These are phyloP conservation scores for Tipula vernalis DNA, from an alignment of 2,888 invertebrate species.

Conservation along the genomic window DNA sequence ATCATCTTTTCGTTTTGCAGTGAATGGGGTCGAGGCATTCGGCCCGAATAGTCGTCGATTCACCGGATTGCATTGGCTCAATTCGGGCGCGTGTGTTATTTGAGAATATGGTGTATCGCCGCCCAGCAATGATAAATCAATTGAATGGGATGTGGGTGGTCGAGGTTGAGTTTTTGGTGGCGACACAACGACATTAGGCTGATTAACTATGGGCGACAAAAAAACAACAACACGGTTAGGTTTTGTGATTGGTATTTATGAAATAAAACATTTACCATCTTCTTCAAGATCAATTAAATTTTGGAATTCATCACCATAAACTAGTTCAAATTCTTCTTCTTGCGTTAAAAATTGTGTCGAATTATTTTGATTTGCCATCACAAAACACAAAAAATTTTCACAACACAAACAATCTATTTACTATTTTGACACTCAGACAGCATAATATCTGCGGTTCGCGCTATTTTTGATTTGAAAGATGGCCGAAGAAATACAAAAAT, in stretches of 20 bases:
- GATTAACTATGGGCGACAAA: neutral
- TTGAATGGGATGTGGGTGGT: neutral
- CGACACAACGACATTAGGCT: neutral
- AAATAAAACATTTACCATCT: constrained; percentile 20
- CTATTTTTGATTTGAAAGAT: neutral
- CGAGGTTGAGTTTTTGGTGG: neutral
- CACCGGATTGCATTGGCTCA: constrained; percentile 16
- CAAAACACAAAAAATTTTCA: neutral
- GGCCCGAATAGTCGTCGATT: constrained; percentile 29
- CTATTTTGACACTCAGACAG: neutral
- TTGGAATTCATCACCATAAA: constrained; percentile 58
- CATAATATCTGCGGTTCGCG: neutral
- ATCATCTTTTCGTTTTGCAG: neutral
- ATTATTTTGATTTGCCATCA: neutral
- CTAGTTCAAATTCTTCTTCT: constrained; percentile 55
- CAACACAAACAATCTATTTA: neutral
- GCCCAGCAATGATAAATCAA: neutral
- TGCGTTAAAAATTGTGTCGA: constrained; percentile 33
- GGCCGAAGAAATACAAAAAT: neutral
- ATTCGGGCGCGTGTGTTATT: constrained; percentile 21
- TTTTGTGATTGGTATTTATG: neutral
- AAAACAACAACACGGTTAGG: neutral
- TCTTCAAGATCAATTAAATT: constrained; percentile 42
- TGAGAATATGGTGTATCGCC: constrained; percentile 15
- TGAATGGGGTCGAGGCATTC: constrained; percentile 24